Percentiles rank a stretch among this genome's conserved stretches.
Evolutionary conservation across 2,113 vertebrate genomes (phyloP).

Genomic region (Xiphophorus couchianus): DNA sequence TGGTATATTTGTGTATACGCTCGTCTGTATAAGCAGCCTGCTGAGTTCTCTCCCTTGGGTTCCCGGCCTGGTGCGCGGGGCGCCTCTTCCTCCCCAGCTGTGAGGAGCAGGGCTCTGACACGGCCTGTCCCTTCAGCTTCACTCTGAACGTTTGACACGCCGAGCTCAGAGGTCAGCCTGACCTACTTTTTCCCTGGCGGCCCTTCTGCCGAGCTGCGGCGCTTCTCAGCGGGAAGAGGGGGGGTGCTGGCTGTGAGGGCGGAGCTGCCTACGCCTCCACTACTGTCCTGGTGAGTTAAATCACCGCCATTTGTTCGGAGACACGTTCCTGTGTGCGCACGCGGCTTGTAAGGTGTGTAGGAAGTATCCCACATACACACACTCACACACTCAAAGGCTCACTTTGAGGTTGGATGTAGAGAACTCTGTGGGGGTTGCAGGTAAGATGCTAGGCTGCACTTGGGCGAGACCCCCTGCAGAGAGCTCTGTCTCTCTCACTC

Average conservation of each 20-base stretch:
- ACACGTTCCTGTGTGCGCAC: slow-evolving; percentile 30
- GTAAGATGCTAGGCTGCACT: slow-evolving; percentile 73
- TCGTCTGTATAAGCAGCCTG: slow-evolving; percentile 54
- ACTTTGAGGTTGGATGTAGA: slow-evolving; percentile 55
- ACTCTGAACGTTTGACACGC: slow-evolving; percentile 70
- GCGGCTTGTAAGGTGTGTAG: slow-evolving; percentile 52
- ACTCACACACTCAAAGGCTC: slow-evolving; percentile 6
- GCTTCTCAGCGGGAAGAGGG: slow-evolving; percentile 55
- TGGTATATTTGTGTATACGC: slow-evolving; percentile 46
- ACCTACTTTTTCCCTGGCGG: slow-evolving; percentile 74
- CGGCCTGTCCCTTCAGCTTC: slow-evolving; percentile 77
- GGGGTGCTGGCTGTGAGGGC: slow-evolving; percentile 36
- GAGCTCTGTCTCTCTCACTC: slow-evolving; percentile 77
- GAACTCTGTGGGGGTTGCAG: slow-evolving; percentile 73
- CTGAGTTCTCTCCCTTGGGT: slow-evolving; percentile 52
- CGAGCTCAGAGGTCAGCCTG: slow-evolving; percentile 72
- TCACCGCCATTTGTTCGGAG: slow-evolving; percentile 68
- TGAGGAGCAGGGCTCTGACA: slow-evolving; percentile 76
- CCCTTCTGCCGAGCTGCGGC: slow-evolving; percentile 67
- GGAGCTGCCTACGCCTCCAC: slow-evolving; percentile 71
- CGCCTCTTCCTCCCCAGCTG: slow-evolving; percentile 62
- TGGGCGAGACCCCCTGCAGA: slow-evolving; percentile 70
- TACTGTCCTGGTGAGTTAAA: slow-evolving; percentile 77
- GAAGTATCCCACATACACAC: slow-evolving; percentile 47
- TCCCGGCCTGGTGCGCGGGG: slow-evolving; percentile 47